These are phyloP conservation scores for Enteromius afrohamiltoni DNA, from an alignment of 2,797 vertebrate species.

Conservation along the genomic window DNA sequence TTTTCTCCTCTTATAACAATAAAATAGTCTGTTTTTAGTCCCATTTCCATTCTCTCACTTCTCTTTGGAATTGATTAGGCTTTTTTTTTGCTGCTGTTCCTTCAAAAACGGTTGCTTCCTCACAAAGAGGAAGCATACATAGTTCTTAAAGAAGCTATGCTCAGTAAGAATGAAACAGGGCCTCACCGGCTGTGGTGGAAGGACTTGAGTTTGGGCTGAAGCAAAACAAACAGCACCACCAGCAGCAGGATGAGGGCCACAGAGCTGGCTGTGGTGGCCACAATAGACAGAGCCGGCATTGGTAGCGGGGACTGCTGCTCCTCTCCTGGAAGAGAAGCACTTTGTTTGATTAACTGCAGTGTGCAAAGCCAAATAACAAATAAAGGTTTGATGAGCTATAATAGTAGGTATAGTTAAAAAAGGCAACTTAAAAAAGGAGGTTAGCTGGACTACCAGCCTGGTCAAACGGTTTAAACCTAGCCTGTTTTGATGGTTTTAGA, in stretches of 20 bases:
- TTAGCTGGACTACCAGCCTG: background rate
- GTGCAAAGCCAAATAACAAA: background rate
- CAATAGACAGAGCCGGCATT: constrained; percentile 91
- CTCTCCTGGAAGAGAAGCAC: constrained; percentile 80
- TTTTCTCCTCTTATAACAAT: background rate
- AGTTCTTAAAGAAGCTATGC: background rate
- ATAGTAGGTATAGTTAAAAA: background rate
- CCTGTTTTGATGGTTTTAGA: background rate
- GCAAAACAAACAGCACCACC: constrained; percentile 94
- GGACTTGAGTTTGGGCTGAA: constrained; percentile 97
- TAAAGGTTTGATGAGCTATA: background rate
- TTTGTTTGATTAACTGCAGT: background rate
- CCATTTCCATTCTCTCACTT: background rate
- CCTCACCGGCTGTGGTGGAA: constrained; percentile 94
- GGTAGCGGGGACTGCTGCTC: constrained; percentile 84
- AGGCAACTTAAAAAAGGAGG: background rate
- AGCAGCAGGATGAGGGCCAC: constrained; percentile 93
- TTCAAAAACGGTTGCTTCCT: background rate
- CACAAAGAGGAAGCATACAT: too few species aligned
- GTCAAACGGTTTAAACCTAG: background rate
- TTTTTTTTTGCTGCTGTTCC: background rate
- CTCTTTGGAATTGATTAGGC: background rate
- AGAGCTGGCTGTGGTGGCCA: constrained; percentile 92
- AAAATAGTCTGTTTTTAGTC: background rate
- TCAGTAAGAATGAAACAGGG: background rate